Base-by-base conservation (phyloP, 2,797 vertebrate genomes). In the Microhierax caerulescens region DNA sequence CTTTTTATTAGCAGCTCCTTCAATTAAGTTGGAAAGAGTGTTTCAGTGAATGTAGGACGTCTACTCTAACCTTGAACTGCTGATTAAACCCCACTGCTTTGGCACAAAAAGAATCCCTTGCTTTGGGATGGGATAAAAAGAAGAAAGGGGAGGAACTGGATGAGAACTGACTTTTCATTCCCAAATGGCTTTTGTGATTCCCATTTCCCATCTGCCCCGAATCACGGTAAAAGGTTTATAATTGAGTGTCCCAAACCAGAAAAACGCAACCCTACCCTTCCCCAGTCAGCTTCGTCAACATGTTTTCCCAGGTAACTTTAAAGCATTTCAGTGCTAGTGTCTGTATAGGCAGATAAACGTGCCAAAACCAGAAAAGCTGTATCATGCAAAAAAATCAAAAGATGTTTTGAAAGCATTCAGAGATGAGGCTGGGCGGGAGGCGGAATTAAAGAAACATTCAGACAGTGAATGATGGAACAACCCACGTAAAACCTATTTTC, bases 1-100 rank as follows among this genome's bases (percentile, higher is more conserved):
- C 39, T 90, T 93, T 90, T 84, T 90, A 78, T 84, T 95, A 69
- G 63, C 84, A 88, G 56, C 34, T 28, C 19, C 63, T 88, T 90
- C 79, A 75, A 28, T 92, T 82, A 94, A 86, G 82, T 68, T 81
- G 54, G 69, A 57, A 86, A 61, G 76, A 59, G 37, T n/a, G 23
- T 82, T 94, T 85, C 45, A 59, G 28, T 87, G 88, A 84, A 56
- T 1, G 3, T 4, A 69, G 25, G 63, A n/a, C 67, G 89, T 73
- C 61, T 83, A 13, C 61, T 94, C 25, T 87, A 92, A 92, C 82
- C 90, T 92, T 92, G 83, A 84, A 39, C 27, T 79, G 65, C 57
- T 78, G 69, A 84, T 82, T 60, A 93, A 92, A 76, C 10, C 37
- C 13, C 10, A 3, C 45, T 57, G 60, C 53, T n/a, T n/a, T n/a